phyloP scores from a whole-genome alignment of 1,140 invertebrate genomes.

The Bombus terrestris region DNA sequence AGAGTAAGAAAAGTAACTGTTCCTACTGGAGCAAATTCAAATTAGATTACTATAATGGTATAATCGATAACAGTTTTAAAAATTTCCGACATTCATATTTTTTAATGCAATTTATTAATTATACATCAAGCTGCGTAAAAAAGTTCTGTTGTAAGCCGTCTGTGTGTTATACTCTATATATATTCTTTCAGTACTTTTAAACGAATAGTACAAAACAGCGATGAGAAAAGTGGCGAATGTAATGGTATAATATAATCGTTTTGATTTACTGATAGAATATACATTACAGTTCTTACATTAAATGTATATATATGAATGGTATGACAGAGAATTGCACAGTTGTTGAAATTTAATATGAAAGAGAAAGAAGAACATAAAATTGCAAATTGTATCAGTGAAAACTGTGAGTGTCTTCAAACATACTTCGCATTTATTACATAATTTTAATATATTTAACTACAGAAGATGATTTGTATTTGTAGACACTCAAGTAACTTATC shows the following conservation, averaged over 20 bases:
- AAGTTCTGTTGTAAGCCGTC: conserved; percentile 53
- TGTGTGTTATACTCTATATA: conserved; percentile 57
- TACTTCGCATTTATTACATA: conserved; percentile 45
- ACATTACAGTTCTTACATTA: conserved; percentile 54
- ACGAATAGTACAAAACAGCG: conserved; percentile 67
- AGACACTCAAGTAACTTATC: conserved; percentile 49
- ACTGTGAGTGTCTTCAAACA: conserved; percentile 51
- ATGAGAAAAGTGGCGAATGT: conserved; percentile 16
- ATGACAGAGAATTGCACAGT: conserved; percentile 57
- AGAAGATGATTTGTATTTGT: conserved; percentile 58
- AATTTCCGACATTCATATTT: conserved; percentile 77
- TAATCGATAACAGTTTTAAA: conserved; percentile 70
- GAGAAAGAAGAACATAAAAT: conserved; percentile 14
- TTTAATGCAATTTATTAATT: conserved; percentile 67
- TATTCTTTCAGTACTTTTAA: conserved; percentile 70
- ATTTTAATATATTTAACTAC: conserved; percentile 42
- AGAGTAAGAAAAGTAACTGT: conserved; percentile 57
- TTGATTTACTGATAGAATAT: conserved; percentile 69
- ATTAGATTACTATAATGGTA: conserved; percentile 69
- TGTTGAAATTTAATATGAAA: conserved; percentile 61
- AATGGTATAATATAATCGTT: conserved; percentile 50
- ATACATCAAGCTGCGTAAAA: conserved; percentile 55
- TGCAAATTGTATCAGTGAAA: conserved; percentile 43
- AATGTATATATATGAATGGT: conserved; percentile 52
- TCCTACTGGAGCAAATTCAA: conserved; percentile 70